A percentile compares a stretch with the other conserved stretches of the same genome.
phyloP scores from a whole-genome alignment of 2,113 vertebrate genomes.

The Dasyprocta punctata region DNA sequence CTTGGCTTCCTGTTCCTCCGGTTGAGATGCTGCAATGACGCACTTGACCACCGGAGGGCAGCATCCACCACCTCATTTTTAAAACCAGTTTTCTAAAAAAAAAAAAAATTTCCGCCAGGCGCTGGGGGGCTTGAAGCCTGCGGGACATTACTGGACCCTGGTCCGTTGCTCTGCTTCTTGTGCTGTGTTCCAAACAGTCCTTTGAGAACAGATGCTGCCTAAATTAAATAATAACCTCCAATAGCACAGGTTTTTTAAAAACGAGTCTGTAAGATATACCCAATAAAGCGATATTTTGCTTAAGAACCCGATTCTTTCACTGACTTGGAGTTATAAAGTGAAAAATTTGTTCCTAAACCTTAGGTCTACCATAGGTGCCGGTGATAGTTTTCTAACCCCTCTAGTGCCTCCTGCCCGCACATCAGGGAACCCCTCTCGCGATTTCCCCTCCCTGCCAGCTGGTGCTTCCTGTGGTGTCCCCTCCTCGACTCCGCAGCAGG shows the following conservation, averaged over 20 bases:
- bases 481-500: accelerated
- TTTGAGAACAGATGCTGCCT: not conserved
- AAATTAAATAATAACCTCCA: not conserved
- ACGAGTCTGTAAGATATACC: not conserved
- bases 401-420: not conserved
- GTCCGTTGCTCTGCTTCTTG: not conserved
- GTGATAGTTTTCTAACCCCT: not conserved
- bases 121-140: not conserved
- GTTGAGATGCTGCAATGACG: not conserved
- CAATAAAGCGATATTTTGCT: not conserved
- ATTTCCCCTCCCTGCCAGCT: not conserved
- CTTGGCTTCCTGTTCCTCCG: accelerated
- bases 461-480: not conserved
- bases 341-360: not conserved
- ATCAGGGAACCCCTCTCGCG: not conserved
- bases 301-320: not conserved
- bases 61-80: not conserved
- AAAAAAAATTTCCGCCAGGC: not conserved
- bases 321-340: not conserved
- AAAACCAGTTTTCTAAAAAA: not conserved
- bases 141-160: not conserved
- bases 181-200: not conserved
- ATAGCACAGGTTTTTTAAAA: not conserved
- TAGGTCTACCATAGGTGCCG: not conserved
- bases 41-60: slow-evolving; percentile 56